Evolutionary conservation across 2,888 invertebrate species (phyloP).

Genomic region (Athalia circularis): DNA sequence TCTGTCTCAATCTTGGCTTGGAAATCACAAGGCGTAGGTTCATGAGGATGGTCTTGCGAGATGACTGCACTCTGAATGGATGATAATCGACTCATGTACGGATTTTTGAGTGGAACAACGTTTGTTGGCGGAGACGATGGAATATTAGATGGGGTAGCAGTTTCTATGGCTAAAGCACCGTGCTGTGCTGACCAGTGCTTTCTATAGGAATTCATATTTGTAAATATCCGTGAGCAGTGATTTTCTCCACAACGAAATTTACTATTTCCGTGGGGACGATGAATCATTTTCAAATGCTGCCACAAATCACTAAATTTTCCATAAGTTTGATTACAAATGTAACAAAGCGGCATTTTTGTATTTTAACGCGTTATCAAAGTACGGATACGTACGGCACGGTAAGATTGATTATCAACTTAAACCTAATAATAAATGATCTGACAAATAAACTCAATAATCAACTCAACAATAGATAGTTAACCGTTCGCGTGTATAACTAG

Average conservation of each 20-base stretch:
- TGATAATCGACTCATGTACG: neutral
- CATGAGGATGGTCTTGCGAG: neutral
- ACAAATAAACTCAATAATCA: too few relatives aligned
- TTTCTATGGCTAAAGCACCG: neutral
- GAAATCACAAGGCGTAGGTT: neutral
- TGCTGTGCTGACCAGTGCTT: constrained; percentile 13
- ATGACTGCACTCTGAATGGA: neutral
- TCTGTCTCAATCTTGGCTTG: constrained; percentile 12
- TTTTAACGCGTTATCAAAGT: too few relatives aligned
- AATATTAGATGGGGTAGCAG: neutral
- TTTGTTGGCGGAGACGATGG: neutral
- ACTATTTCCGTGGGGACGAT: constrained; percentile 9
- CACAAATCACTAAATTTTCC: constrained; percentile 10
- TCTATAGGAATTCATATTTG: constrained; percentile 9
- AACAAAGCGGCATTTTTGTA: constrained; percentile 15
- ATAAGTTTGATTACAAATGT: neutral
- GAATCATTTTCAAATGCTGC: constrained; percentile 12
- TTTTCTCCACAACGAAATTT: constrained; percentile 12
- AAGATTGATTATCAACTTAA: too few relatives aligned
- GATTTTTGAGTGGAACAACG: constrained; percentile 4
- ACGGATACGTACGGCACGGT: too few relatives aligned
- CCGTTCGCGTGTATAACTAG: too few relatives aligned
- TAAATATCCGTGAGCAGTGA: constrained; percentile 4
- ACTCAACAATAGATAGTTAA: too few relatives aligned
- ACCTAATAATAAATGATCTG: too few relatives aligned